These are phyloP conservation scores for Saxidomus purpurata DNA, from an alignment of 1,140 invertebrate genomes.

Conservation along the genomic window DNA sequence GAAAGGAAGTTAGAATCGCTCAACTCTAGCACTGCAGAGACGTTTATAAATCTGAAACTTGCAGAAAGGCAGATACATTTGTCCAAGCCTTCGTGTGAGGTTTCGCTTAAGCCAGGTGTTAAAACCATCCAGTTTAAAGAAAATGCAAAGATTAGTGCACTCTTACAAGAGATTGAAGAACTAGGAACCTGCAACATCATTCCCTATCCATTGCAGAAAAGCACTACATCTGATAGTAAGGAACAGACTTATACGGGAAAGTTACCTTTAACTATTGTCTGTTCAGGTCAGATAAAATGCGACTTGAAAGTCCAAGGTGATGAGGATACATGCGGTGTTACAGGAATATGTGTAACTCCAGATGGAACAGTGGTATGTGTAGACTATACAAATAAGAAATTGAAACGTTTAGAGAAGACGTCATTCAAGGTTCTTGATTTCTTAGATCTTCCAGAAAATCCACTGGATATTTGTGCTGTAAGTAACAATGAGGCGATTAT, in stretches of 20 bases:
- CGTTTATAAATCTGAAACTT: neutral
- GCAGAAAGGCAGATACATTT: neutral
- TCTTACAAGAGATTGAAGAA: neutral
- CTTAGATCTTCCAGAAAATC: neutral
- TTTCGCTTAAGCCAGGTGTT: neutral
- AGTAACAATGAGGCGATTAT: neutral
- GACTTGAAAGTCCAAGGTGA: neutral
- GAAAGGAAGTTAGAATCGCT: neutral
- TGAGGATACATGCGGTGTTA: neutral
- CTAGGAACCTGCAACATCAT: neutral
- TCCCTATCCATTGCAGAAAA: neutral
- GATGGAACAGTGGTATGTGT: neutral
- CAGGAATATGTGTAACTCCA: neutral
- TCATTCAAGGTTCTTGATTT: neutral
- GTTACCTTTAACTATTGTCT: neutral
- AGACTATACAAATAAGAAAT: too few species aligned
- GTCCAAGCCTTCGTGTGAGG: neutral
- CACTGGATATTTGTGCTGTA: neutral
- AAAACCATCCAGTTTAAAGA: neutral
- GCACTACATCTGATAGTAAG: neutral
- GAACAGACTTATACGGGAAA: neutral
- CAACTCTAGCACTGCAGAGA: neutral
- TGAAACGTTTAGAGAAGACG: neutral
- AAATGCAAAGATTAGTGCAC: neutral
- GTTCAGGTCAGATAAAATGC: neutral